Conservation (phyloP, 2,888 invertebrate species). For the Spisula solida region DNA sequence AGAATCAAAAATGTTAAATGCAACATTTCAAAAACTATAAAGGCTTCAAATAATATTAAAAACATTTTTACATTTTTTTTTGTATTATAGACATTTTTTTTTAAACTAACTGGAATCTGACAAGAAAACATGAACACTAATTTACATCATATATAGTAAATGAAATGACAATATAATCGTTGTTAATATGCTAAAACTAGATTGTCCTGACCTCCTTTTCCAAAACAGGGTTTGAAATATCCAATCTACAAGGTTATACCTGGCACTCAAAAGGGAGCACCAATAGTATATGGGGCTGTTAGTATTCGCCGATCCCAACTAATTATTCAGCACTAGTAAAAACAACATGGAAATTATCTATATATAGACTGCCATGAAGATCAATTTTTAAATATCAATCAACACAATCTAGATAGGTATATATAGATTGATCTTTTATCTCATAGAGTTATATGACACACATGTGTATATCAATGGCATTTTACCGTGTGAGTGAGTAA, state of each 20-base stretch:
- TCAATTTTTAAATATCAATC: slow-evolving; percentile 15
- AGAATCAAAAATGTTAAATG: slow-evolving; percentile 81
- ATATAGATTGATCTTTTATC: slow-evolving; percentile 25
- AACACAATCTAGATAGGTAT: slow-evolving; percentile 26
- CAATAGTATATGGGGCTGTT: slow-evolving; percentile 44
- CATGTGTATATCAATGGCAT: slow-evolving; percentile 37
- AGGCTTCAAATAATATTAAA: slow-evolving; percentile 76
- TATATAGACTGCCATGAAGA: not conserved
- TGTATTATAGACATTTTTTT: slow-evolving; percentile 72
- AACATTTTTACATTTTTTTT: slow-evolving; percentile 74
- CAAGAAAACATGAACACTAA: slow-evolving; percentile 81
- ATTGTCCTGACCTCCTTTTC: slow-evolving; percentile 78
- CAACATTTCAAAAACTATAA: slow-evolving; percentile 81
- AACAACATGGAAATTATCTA: not conserved
- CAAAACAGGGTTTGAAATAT: slow-evolving; percentile 63
- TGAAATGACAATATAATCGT: slow-evolving; percentile 78
- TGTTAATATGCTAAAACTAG: slow-evolving; percentile 82
- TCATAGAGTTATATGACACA: slow-evolving; percentile 28
- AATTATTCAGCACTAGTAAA: slow-evolving; percentile 23
- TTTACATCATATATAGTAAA: slow-evolving; percentile 69
- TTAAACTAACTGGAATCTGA: slow-evolving; percentile 78
- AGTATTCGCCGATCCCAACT: not conserved
- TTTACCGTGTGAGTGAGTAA: slow-evolving; percentile 68
- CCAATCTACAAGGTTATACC: slow-evolving; percentile 65
- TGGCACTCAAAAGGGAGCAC: slow-evolving; percentile 86